These are phyloP conservation scores for Rattus norvegicus DNA, from an alignment of 2,113 vertebrate genomes.

Conservation along the genomic window GRCr8 NC_086023.1:82189501-82190000, in stretches of 20 bases:
- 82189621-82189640: neutral
- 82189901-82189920: neutral
- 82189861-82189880: conserved; percentile 38
- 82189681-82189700: neutral
- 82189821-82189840: neutral
- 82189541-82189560: neutral
- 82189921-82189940: neutral
- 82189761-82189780: conserved; percentile 27
- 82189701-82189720: neutral
- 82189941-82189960: neutral
- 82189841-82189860: neutral
- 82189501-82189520: neutral
- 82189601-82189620: neutral
- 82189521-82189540: neutral
- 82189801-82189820: neutral
- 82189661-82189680: neutral
- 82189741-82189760: neutral
- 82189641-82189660: neutral
- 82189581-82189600: neutral
- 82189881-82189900: neutral
- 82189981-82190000: neutral
- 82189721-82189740: neutral
- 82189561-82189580: neutral
- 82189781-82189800: neutral
- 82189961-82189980: neutral